These are phyloP conservation scores for Chitala chitala DNA, from an alignment of 2,113 vertebrate genomes.

Conservation along the genomic window DNA sequence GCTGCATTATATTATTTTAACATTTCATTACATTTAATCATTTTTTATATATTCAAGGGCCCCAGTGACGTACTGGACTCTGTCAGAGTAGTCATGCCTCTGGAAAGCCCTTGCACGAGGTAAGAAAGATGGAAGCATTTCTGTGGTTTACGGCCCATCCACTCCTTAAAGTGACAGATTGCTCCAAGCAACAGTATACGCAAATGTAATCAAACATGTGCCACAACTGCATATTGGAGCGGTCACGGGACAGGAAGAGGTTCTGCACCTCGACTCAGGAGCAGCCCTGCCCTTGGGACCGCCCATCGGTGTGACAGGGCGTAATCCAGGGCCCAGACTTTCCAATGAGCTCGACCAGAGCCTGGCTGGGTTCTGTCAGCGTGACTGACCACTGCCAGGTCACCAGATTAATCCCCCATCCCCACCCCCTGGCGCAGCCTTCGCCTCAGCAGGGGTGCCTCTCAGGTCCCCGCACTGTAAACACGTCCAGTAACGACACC, in stretches of 20 bases:
- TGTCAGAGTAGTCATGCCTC: too few species aligned
- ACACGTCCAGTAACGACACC: slow-evolving; percentile 51
- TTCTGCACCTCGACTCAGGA: not conserved
- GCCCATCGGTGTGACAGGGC: slow-evolving; percentile 2
- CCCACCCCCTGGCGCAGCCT: too few species aligned
- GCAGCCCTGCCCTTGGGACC: slow-evolving; percentile 10
- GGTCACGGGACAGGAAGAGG: slow-evolving; percentile 1
- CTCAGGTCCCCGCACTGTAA: slow-evolving; percentile 34
- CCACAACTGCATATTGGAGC: not conserved
- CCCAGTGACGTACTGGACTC: too few species aligned
- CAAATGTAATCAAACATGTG: slow-evolving; percentile 13
- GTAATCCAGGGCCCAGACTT: slow-evolving; percentile 4
- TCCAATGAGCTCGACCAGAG: not conserved
- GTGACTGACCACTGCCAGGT: slow-evolving; percentile 29
- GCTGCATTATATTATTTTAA: too few species aligned
- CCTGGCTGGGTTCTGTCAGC: not conserved
- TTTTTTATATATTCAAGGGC: too few species aligned
- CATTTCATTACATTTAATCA: too few species aligned
- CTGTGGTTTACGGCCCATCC: too few species aligned
- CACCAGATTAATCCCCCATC: slow-evolving; percentile 30
- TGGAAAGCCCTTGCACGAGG: too few species aligned
- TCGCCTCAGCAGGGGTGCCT: slow-evolving; percentile 41
- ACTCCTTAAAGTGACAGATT: not conserved
- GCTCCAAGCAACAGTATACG: not conserved
- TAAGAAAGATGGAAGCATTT: too few species aligned